Evolutionary conservation across 2,797 vertebrate genomes (phyloP).

Genomic region (Amblyraja radiata): DNA sequence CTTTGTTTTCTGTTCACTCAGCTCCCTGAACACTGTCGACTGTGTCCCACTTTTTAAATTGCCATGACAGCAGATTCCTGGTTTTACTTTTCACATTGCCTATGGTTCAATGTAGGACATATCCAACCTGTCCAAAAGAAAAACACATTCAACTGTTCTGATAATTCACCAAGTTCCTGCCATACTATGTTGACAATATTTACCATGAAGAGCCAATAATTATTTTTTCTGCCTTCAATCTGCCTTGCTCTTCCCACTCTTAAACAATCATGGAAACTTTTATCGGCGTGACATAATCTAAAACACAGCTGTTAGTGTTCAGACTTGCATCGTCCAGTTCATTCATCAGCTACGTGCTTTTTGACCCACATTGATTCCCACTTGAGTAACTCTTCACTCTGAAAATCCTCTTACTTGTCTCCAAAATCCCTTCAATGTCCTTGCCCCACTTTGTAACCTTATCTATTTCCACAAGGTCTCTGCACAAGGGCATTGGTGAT

Average conservation of each 20-base stretch:
- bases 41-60: constrained; percentile 17
- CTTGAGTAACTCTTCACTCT: too few species aligned
- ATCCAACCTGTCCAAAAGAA: background rate
- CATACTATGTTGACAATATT: background rate
- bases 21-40: background rate
- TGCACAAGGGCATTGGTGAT: too few species aligned
- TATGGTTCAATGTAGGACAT: background rate
- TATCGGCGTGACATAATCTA: too few species aligned
- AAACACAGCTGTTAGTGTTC: too few species aligned
- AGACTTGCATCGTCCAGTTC: too few species aligned
- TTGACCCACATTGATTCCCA: too few species aligned
- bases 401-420: too few species aligned
- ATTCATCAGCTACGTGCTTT: too few species aligned
- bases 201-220: background rate
- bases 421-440: too few species aligned
- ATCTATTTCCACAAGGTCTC: too few species aligned
- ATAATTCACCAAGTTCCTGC: background rate
- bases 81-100: background rate
- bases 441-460: too few species aligned
- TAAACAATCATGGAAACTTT: background rate
- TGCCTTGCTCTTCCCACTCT: background rate
- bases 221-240: too few species aligned
- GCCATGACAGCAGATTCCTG: background rate
- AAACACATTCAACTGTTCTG: background rate
- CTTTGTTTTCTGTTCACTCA: background rate